phyloP scores from a whole-genome alignment of 2,797 vertebrate genomes.

The Streptopelia turtur region DNA sequence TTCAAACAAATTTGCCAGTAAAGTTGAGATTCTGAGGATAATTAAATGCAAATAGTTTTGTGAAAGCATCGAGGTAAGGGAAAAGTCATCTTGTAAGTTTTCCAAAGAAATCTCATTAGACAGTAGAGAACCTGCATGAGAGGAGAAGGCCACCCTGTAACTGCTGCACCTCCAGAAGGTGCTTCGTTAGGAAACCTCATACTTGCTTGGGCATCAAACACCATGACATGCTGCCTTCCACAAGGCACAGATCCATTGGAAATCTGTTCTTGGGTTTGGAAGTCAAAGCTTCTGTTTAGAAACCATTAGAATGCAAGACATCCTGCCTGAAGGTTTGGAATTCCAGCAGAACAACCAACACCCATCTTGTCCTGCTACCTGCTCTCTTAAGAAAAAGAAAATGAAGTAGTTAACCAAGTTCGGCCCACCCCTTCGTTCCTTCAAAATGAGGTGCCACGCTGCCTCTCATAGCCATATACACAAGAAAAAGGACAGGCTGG shows the following conservation, averaged over 20 bases:
- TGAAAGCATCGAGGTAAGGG: not conserved
- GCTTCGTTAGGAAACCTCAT: not conserved
- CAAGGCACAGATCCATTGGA: not conserved
- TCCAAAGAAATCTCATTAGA: not conserved
- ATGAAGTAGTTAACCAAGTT: not conserved
- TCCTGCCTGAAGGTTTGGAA: not conserved
- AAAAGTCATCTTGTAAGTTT: not conserved
- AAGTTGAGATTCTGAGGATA: not conserved
- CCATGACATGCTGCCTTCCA: accelerated
- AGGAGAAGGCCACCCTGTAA: not conserved
- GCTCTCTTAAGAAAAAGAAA: not conserved
- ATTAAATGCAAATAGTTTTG: not conserved
- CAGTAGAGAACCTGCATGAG: not conserved
- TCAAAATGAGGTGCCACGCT: not conserved
- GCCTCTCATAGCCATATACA: accelerated
- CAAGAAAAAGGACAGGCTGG: not conserved
- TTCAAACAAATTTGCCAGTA: not conserved
- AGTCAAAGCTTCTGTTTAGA: not conserved
- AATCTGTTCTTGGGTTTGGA: not conserved
- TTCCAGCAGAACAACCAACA: not conserved
- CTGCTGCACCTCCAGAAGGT: not conserved
- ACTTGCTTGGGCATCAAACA: not conserved
- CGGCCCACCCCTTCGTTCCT: not conserved
- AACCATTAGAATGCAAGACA: not conserved
- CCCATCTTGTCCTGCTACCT: not conserved